Evolutionary conservation across 2,888 invertebrate genomes (phyloP).

Genomic region (Acronicta alni): DNA sequence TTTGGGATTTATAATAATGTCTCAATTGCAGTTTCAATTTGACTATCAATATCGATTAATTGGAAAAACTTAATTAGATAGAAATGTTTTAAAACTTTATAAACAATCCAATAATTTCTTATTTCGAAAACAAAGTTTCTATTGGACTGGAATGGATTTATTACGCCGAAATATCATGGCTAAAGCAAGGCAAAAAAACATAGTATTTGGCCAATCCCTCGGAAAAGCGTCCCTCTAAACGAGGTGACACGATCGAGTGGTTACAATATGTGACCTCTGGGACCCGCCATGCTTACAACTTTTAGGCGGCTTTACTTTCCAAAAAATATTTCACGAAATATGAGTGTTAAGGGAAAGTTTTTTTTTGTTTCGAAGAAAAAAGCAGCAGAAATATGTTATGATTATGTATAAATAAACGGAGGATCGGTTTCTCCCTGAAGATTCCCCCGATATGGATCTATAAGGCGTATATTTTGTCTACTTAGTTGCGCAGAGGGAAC

Average conservation of each 20-base stretch:
- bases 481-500: slow-evolving; percentile 33
- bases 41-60: too few relatives aligned
- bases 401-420: slow-evolving; percentile 55
- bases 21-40: too few relatives aligned
- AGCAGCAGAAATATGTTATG: slow-evolving; percentile 55
- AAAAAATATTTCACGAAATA: slow-evolving; percentile 60
- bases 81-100: background rate
- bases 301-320: slow-evolving; percentile 54
- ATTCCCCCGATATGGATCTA: slow-evolving; percentile 42
- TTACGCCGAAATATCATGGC: too few relatives aligned
- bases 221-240: slow-evolving; percentile 50
- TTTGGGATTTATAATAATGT: too few relatives aligned
- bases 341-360: slow-evolving; percentile 55
- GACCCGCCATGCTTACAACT: slow-evolving; percentile 58
- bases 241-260: slow-evolving; percentile 63
- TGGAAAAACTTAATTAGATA: too few relatives aligned
- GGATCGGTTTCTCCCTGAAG: slow-evolving; percentile 54
- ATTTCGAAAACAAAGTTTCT: too few relatives aligned
- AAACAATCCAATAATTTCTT: too few relatives aligned
- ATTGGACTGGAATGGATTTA: too few relatives aligned
- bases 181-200: too few relatives aligned
- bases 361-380: slow-evolving; percentile 47
- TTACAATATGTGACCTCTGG: slow-evolving; percentile 65
- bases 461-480: slow-evolving; percentile 41
- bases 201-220: slow-evolving; percentile 19